Evolutionary conservation across 2,797 vertebrate genomes (phyloP).

Genomic region (Falco columbarius): DNA sequence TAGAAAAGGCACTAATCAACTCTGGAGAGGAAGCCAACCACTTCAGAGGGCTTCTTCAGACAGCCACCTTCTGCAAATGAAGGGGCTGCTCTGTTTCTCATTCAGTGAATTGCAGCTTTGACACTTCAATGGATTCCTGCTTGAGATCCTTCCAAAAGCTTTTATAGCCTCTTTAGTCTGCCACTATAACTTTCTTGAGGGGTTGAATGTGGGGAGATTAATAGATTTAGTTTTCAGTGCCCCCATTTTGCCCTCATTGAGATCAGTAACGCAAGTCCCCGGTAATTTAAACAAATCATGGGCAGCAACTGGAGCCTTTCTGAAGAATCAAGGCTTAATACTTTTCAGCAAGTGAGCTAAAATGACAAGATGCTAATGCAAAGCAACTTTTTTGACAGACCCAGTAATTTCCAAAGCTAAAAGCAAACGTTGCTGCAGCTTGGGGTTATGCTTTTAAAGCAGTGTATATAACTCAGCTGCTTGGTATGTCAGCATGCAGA

Average conservation of each 20-base stretch:
- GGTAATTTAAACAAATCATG: background rate
- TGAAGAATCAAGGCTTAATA: background rate
- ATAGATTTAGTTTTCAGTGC: background rate
- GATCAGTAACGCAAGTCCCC: background rate
- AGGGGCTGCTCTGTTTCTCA: background rate
- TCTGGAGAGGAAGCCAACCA: background rate
- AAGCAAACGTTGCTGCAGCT: background rate
- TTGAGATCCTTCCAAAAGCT: background rate
- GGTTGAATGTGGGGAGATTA: background rate
- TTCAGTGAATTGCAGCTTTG: background rate
- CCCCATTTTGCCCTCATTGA: background rate
- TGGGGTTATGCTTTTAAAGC: background rate
- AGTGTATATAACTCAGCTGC: background rate
- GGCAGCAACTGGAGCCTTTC: background rate
- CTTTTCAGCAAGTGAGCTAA: background rate
- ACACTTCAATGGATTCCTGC: background rate
- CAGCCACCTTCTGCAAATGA: background rate
- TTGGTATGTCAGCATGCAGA: background rate
- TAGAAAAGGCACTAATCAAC: background rate
- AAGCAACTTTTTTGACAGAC: background rate
- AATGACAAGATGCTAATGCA: rapidly evolving
- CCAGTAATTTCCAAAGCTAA: background rate
- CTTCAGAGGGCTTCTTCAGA: conserved; percentile 20
- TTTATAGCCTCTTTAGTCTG: background rate
- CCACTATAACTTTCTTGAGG: background rate